Conservation (phyloP, 2,888 invertebrate genomes). For the Ommatoiulus sabulosus region DNA sequence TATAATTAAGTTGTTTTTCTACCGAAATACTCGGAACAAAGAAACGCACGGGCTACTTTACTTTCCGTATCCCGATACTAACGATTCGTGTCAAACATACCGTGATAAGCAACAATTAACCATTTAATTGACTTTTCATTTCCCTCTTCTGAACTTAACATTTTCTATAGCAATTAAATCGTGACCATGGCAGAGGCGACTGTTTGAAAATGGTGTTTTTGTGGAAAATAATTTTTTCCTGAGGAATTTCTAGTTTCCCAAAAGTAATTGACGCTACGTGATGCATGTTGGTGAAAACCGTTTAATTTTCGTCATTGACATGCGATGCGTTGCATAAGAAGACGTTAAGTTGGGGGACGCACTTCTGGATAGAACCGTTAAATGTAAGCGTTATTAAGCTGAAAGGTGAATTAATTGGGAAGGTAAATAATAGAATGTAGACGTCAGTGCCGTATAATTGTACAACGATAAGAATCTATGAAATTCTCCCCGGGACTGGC, state of each 20-base stretch:
- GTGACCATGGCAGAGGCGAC: not conserved
- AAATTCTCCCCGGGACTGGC: not conserved
- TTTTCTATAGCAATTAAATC: not conserved
- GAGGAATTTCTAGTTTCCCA: not conserved
- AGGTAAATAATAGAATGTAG: not conserved
- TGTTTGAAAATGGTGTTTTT: not conserved
- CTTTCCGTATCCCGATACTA: not conserved
- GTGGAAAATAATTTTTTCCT: not conserved
- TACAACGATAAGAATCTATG: not conserved
- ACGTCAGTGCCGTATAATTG: not conserved
- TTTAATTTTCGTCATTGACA: not conserved
- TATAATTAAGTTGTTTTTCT: conserved; percentile 21
- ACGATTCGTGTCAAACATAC: conserved; percentile 37
- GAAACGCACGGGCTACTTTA: not conserved
- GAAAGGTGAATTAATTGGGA: conserved; percentile 22
- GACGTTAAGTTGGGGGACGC: conserved; percentile 30
- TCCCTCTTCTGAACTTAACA: conserved; percentile 1
- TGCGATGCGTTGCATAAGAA: not conserved
- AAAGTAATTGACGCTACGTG: not conserved
- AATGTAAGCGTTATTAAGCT: not conserved
- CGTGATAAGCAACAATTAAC: conserved; percentile 45
- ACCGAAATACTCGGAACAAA: not conserved
- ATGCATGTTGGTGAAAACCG: not conserved
- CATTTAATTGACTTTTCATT: not conserved
- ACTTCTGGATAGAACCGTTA: not conserved